Conservation (phyloP, 1,140 invertebrate species). For the Macrotrachela quadricornifera region DNA sequence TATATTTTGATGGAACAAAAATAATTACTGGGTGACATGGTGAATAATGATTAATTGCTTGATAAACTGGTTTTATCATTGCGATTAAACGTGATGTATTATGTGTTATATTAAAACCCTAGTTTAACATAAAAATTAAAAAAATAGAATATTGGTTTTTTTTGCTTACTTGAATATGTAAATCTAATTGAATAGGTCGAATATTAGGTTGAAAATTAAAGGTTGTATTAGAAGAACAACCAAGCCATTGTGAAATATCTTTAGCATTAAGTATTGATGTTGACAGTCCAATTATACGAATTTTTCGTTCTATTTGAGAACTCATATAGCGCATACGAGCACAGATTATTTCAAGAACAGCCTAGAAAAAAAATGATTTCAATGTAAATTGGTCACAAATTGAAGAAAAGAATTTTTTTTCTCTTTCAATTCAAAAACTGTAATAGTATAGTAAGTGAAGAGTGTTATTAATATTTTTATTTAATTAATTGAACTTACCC, state of each 20-base stretch:
- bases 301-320: conserved; percentile 67
- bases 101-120: conserved; percentile 85
- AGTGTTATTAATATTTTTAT: too few species aligned
- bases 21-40: conserved; percentile 69
- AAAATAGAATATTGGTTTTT: too few species aligned
- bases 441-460: too few species aligned
- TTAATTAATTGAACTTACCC: conserved; percentile 13
- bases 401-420: too few species aligned
- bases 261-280: conserved; percentile 79
- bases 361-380: too few species aligned
- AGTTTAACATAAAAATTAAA: too few species aligned
- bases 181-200: conserved; percentile 69
- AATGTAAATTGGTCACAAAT: too few species aligned
- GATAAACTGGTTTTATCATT: conserved; percentile 92
- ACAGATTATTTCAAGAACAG: conserved; percentile 86
- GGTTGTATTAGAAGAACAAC: conserved; percentile 65
- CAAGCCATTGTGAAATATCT: conserved; percentile 88
- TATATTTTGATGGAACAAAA: conserved; percentile 85
- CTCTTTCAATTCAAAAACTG: too few species aligned
- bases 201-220: conserved; percentile 98
- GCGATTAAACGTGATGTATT: conserved; percentile 77
- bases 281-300: conserved; percentile 81
- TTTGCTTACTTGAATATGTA: conserved; percentile 52
- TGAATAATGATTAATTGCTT: conserved; percentile 66
- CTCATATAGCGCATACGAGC: conserved; percentile 91